A percentile compares a stretch with the other conserved stretches of the same genome.
These are phyloP conservation scores for Rhingia rostrata DNA, from an alignment of 2,888 invertebrate species.

Conservation along the genomic window DNA sequence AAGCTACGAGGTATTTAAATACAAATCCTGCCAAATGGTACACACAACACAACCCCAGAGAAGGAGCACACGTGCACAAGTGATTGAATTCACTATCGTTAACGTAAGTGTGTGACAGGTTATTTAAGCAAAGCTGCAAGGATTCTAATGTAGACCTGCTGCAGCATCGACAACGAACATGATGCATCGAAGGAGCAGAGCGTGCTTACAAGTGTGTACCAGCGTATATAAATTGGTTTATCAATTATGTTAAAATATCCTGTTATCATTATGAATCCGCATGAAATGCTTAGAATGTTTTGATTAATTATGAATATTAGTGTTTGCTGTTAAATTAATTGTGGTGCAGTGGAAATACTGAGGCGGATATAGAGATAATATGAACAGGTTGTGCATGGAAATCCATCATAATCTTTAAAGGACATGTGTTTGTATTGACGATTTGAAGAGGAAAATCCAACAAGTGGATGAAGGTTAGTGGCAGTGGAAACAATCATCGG, in stretches of 20 bases:
- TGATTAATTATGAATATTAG: constrained; percentile 59
- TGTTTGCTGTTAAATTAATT: constrained; percentile 44
- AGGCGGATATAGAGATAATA: neutral
- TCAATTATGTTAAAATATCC: constrained; percentile 35
- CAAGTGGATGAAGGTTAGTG: too few relatives aligned
- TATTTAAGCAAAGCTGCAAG: constrained; percentile 43
- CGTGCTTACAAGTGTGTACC: neutral
- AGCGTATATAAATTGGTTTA: constrained; percentile 17
- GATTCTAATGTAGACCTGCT: neutral
- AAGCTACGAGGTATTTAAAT: constrained; percentile 18
- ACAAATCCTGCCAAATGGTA: constrained; percentile 9
- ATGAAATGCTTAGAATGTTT: constrained; percentile 30
- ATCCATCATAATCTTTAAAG: neutral
- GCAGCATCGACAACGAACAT: neutral
- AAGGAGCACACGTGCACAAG: constrained; percentile 27
- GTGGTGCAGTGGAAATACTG: constrained; percentile 1
- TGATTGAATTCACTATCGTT: constrained; percentile 51
- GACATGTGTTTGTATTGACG: neutral
- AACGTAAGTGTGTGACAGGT: constrained; percentile 45
- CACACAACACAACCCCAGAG: neutral
- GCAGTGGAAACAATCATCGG: too few relatives aligned
- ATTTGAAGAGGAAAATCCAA: too few relatives aligned
- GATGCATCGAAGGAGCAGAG: neutral
- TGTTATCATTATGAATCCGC: constrained; percentile 22
- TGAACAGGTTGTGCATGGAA: neutral